phyloP scores from a whole-genome alignment of 2,888 invertebrate species.

The Pheosia gnoma region DNA sequence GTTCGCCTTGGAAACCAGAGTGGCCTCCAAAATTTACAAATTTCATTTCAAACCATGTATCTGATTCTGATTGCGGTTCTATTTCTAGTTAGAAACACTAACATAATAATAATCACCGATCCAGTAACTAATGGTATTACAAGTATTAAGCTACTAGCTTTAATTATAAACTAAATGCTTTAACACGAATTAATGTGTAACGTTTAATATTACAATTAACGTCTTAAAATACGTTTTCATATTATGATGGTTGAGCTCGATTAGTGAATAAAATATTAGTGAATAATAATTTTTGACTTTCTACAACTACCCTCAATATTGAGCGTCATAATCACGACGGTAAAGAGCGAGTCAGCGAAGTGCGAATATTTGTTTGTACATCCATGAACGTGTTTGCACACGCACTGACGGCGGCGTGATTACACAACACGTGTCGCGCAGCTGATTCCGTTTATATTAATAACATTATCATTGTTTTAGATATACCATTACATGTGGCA shows the following conservation, averaged over 20 bases:
- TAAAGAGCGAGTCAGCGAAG: slow-evolving; percentile 17
- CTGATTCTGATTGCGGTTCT: no score
- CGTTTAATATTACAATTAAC: neutral
- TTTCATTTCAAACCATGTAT: no score
- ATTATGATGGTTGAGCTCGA: neutral
- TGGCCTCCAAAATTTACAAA: no score
- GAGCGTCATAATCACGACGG: neutral
- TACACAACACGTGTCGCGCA: slow-evolving; percentile 15
- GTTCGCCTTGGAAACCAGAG: no score
- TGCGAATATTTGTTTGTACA: slow-evolving; percentile 11
- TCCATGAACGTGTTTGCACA: slow-evolving; percentile 21
- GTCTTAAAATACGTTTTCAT: neutral
- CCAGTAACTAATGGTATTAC: neutral
- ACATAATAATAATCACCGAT: slow-evolving; percentile 3
- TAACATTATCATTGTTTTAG: slow-evolving; percentile 13
- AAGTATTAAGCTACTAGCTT: neutral
- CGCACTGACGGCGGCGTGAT: slow-evolving; percentile 10
- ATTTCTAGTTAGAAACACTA: no score
- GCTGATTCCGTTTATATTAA: slow-evolving; percentile 30
- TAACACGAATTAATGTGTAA: neutral
- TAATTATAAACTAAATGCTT: neutral
- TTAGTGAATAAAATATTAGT: neutral
- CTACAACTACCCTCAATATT: neutral
- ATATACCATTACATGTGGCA: neutral
- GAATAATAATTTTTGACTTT: no score